Base-by-base conservation (phyloP, 92 coral and sea anemone species). In the Diadumene lineata region DNA sequence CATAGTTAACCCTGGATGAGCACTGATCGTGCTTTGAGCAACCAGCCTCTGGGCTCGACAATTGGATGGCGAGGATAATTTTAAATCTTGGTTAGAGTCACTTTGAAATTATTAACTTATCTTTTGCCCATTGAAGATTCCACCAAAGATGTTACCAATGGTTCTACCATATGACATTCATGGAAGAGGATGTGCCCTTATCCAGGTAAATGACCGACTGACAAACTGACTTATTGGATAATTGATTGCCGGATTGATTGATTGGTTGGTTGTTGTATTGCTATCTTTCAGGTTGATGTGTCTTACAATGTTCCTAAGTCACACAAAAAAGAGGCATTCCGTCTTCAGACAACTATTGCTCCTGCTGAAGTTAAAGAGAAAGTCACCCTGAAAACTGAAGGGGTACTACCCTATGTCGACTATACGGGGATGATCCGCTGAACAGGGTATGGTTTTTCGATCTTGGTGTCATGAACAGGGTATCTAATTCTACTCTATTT, bases 231-330 rank as follows among this genome's bases (percentile, higher is more conserved):
- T n/a, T n/a, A n/a, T n/a, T n/a, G n/a, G n/a, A n/a, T n/a, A n/a
- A n/a, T n/a, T n/a, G n/a, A n/a, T n/a, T n/a, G n/a, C n/a, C n/a
- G n/a, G n/a, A n/a, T n/a, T n/a, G n/a, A n/a, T n/a, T n/a, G n/a
- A n/a, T n/a, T n/a, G n/a, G n/a, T 18, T 43, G 3, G 8, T 29
- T 23, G 27, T 43, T 28, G 4, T 7, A n/a, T 22, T n/a, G n/a
- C n/a, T n/a, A n/a, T n/a, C 15, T n/a, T 48, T 71, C 51, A 93
- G 98, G 91, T 97, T 26, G 90, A 92, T 69, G 93, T 93, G 24
- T 82, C 92, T 8, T 93, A 93, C 61, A 82, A 93, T 55, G 79
- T 93, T 32, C 97, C 48, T 38, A 38, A 38, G 13, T 38, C 48
- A 4, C 7, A 38, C 48, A 38, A 38, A 38, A 38, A 38, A 13